Base-by-base conservation (phyloP, 1,140 invertebrate species). In the Lycorma delicatula region DNA sequence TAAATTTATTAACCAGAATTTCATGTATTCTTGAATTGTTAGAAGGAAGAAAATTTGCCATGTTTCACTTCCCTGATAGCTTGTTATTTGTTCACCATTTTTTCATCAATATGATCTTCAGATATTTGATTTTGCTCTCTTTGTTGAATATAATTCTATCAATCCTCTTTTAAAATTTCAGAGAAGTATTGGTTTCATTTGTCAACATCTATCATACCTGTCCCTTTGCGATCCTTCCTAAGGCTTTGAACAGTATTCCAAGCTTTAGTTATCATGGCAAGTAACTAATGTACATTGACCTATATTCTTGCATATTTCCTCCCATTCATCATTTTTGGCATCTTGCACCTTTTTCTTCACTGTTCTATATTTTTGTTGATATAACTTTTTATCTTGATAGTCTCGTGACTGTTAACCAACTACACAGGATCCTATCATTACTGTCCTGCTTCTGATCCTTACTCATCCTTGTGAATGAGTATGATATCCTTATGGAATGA, bases 371-470 rank as follows among this genome's bases (percentile, higher is more conserved):
- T 60, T 25, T 44, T 54, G 38, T 56, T 49, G 23, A 60, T 48
- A 52, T 54, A 18, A 60, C 56, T 54, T 63, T 56, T 18, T 52
- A 47, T 47, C 56, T 56, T 56, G 49, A 54, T 59, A n/a, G n/a
- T n/a, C n/a, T n/a, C n/a, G n/a, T n/a, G n/a, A n/a, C n/a, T n/a
- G n/a, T n/a, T n/a, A n/a, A n/a, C n/a, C n/a, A n/a, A n/a, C n/a
- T n/a, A n/a, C n/a, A n/a, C n/a, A n/a, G n/a, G n/a, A n/a, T n/a
- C n/a, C n/a, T n/a, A n/a, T n/a, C n/a, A n/a, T n/a, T n/a, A n/a
- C n/a, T n/a, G n/a, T n/a, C n/a, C n/a, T n/a, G n/a, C n/a, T n/a
- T n/a, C n/a, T n/a, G n/a, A n/a, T n/a, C n/a, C n/a, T n/a, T n/a
- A n/a, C n/a, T n/a, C n/a, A n/a, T n/a, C n/a, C n/a, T n/a, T n/a